These are phyloP conservation scores for Larimichthys polyactis DNA, from an alignment of 2,113 vertebrate species.

Conservation along the genomic window DNA sequence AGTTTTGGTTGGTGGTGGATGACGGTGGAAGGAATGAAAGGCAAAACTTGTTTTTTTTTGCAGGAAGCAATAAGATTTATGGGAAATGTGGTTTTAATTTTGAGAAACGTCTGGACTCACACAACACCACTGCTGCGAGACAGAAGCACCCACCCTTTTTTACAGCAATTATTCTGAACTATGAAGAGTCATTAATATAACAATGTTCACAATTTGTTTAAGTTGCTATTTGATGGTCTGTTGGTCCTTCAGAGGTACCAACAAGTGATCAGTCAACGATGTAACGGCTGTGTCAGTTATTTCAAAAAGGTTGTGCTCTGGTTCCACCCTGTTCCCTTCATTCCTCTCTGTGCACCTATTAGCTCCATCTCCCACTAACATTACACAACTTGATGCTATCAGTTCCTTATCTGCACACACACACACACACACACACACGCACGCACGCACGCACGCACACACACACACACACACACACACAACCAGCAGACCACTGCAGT, in stretches of 20 bases:
- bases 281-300: slow-evolving; percentile 4
- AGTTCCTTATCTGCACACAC: slow-evolving; percentile 37
- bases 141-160: slow-evolving; percentile 21
- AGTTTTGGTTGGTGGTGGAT: slow-evolving; percentile 13
- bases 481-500: slow-evolving; percentile 23
- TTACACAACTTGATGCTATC: slow-evolving; percentile 54
- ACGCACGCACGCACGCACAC: background rate
- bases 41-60: background rate
- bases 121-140: background rate
- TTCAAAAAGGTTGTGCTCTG: slow-evolving; percentile 24
- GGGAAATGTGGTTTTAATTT: slow-evolving; percentile 54
- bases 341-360: slow-evolving; percentile 3
- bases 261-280: background rate
- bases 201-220: background rate
- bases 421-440: slow-evolving; percentile 2
- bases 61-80: slow-evolving; percentile 44
- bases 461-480: background rate
- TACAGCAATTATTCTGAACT: slow-evolving; percentile 3
- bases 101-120: slow-evolving; percentile 31
- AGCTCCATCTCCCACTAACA: slow-evolving; percentile 37
- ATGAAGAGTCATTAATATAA: background rate
- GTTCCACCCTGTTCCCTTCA: background rate
- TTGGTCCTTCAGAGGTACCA: background rate
- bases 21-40: slow-evolving; percentile 12
- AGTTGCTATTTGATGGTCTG: background rate